phyloP scores from a whole-genome alignment of 2,797 vertebrate species.

The Pseudotriccus pelzelni region DNA sequence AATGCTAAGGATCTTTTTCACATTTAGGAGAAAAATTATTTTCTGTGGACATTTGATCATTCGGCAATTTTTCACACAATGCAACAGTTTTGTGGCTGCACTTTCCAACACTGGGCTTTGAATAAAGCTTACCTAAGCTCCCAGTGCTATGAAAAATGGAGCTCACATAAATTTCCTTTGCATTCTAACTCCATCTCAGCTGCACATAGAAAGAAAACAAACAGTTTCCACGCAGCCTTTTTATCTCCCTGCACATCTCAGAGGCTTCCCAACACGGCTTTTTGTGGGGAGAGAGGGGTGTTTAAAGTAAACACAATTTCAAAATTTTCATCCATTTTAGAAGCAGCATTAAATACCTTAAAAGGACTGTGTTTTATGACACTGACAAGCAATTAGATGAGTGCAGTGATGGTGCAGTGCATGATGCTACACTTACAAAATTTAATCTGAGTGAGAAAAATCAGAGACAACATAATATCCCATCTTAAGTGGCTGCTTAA shows the following conservation, averaged over 20 bases:
- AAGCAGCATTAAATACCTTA: conserved; percentile 44
- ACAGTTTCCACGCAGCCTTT: not conserved
- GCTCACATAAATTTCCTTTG: not conserved
- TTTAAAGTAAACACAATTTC: conserved; percentile 54
- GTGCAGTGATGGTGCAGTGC: not conserved
- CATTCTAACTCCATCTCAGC: not conserved
- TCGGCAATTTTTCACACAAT: not conserved
- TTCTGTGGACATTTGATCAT: not conserved
- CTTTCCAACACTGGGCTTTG: not conserved
- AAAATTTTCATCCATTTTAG: conserved; percentile 44
- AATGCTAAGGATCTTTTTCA: not conserved
- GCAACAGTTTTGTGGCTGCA: not conserved
- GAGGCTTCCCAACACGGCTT: not conserved
- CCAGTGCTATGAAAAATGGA: not conserved
- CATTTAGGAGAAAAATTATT: not conserved
- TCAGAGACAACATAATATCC: not conserved
- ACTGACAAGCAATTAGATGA: not conserved
- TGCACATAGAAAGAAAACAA: conserved; percentile 9
- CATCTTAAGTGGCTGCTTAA: not conserved
- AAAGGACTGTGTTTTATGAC: conserved; percentile 19
- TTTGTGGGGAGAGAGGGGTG: not conserved
- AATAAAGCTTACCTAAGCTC: not conserved
- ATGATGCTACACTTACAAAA: not conserved
- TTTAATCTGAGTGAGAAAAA: not conserved
- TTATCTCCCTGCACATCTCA: not conserved